Evolutionary conservation across 1,140 invertebrate species (phyloP), one percentile per base, ranked within the genome.

Genomic region (Lucilia sericata): DNA sequence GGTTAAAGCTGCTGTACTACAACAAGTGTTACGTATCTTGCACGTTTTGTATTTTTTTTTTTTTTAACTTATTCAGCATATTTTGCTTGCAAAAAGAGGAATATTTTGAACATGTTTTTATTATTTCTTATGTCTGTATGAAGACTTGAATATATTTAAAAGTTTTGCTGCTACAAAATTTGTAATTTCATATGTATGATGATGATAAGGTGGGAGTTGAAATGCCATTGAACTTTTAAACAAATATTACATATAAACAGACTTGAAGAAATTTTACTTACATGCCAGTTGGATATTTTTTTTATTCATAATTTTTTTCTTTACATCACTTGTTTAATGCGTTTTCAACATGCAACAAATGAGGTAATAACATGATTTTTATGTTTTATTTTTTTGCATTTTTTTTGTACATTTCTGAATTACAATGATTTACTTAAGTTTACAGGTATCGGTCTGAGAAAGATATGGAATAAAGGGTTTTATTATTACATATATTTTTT

Each of bases 331-430:
- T 70, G n/a, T 70, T 78, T 78, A 78, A 78, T 78, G 75, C 42
- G 36, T 47, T 78, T 47, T 4, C n/a, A 78, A 21, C 75, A 78
- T 78, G 75, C 75, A 78, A 78, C 42, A 78, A 78, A 78, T 78
- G 75, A 78, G 75, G 36, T 76, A 78, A 78, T 47, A 19, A 78
- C 42, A 78, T 78, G 75, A 78, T 47, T 78, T 78, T 78, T 78
- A 30, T 34, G 19, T 74, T 74, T 12, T 9, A 34, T 74, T 30
- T 74, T 19, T 74, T 9, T 19, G 0, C 13, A 8, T 17, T 42
- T 34, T 42, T 76, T n/a, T n/a, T n/a, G n/a, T n/a, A n/a, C 13
- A 8, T 78, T 75, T 75, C 51, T 60, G 55, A n/a, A 60, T 60
- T 60, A 60, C 55, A 17, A 60, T 60, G 14, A 60, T 14, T 60